Conservation (phyloP, 2,113 vertebrate species). For the Paraplagusia blochii region DNA sequence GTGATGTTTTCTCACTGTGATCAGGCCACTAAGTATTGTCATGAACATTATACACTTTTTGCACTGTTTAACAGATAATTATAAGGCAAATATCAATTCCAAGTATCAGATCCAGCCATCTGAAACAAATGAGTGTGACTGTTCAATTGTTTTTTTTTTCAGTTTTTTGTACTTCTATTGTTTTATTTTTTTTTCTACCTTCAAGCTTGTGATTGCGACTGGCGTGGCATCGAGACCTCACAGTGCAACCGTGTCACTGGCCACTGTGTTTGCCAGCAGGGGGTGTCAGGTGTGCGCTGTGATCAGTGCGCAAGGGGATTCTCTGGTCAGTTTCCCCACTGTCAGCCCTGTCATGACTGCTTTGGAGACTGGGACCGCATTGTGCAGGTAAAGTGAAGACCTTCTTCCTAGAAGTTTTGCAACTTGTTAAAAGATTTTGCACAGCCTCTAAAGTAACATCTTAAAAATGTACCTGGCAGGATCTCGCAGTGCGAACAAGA, state of each 20-base stretch:
- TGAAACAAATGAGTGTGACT: no score
- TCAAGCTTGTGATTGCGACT: slow-evolving; percentile 91
- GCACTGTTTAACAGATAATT: no score
- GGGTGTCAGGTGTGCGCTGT: slow-evolving; percentile 91
- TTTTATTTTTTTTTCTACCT: neutral
- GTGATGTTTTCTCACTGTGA: no score
- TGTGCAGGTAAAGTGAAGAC: slow-evolving; percentile 72
- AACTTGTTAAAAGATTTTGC: no score
- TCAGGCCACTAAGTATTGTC: no score
- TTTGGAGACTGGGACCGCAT: slow-evolving; percentile 98
- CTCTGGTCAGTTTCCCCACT: slow-evolving; percentile 86
- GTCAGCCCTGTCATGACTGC: slow-evolving; percentile 92
- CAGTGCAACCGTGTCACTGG: slow-evolving; percentile 88
- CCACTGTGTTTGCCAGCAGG: slow-evolving; percentile 89
- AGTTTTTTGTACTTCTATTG: neutral
- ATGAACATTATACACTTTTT: no score
- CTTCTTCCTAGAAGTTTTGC: no score
- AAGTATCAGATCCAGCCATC: no score
- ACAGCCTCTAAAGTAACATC: no score
- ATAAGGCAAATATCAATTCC: no score
- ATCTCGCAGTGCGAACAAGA: slow-evolving; percentile 81
- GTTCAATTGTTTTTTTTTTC: no score
- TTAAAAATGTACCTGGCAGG: slow-evolving; percentile 61
- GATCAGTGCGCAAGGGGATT: slow-evolving; percentile 96
- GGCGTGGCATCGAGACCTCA: slow-evolving; percentile 81